These are phyloP conservation scores for Drosophila novamexicana DNA, from an alignment of 1,140 invertebrate genomes.

Conservation along the genomic window DNA sequence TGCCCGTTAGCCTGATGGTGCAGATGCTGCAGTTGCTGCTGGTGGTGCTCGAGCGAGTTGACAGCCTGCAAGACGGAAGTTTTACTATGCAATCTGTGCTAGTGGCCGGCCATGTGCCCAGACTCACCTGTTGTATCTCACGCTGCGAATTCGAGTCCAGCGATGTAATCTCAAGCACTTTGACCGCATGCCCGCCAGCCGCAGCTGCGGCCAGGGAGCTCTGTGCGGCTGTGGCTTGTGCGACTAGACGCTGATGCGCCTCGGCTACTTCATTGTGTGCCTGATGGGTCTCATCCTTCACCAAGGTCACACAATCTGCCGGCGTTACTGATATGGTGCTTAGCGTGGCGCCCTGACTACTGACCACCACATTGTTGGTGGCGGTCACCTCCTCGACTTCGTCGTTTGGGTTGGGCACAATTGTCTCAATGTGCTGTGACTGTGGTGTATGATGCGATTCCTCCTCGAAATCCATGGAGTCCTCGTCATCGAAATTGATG, in stretches of 20 bases:
- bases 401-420: constrained; percentile 49
- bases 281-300: constrained; percentile 71
- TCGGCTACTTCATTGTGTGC: constrained; percentile 58
- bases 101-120: too few species aligned
- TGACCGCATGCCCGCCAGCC: constrained; percentile 67
- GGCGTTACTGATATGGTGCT: constrained; percentile 72
- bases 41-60: constrained; percentile 78
- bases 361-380: constrained; percentile 62
- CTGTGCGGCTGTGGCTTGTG: constrained; percentile 61
- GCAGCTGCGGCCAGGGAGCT: constrained; percentile 52
- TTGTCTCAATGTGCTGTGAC: constrained; percentile 59
- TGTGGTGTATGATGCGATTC: constrained; percentile 67
- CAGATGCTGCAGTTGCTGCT: constrained; percentile 76
- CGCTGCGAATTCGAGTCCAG: constrained; percentile 79
- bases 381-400: constrained; percentile 46
- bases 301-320: constrained; percentile 69
- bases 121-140: constrained; percentile 77
- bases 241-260: constrained; percentile 67
- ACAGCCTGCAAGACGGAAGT: constrained; percentile 54
- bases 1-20: constrained; percentile 74
- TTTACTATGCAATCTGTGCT: too few species aligned
- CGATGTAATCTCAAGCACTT: constrained; percentile 79
- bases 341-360: constrained; percentile 63
- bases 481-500: constrained; percentile 68
- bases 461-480: constrained; percentile 79